Evolutionary conservation across 1,140 invertebrate genomes (phyloP), one percentile per base, ranked within the genome.

Genomic region (Lepidurus packardi): DNA sequence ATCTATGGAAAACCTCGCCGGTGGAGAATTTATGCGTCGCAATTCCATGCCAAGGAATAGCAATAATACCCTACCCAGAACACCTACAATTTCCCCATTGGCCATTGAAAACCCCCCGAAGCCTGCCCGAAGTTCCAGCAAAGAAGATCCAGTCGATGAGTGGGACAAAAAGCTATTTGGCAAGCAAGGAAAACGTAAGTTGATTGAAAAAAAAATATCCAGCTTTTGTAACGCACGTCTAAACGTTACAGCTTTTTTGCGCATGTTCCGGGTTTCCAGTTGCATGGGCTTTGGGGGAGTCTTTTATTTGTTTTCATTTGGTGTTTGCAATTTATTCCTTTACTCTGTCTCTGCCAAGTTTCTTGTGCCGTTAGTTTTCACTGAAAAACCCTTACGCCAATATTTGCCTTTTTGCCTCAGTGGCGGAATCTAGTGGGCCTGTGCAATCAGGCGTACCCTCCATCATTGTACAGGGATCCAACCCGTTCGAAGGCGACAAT

Each of bases 121-220:
- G 5, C 73, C 73, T 9, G 80, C 78, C 81, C 85, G 24, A 80
- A 78, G 81, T 85, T 90, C 21, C 16, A 65, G 53, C 8, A 65
- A 65, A 16, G 53, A 65, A 16, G 53, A 65, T 13, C 53, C 53
- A 16, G 53, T 65, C 80, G 92, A 94, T 84, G 93, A 94, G 83
- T 94, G 92, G 93, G 92, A 92, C 74, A 89, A 91, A 76, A 94
- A 94, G 84, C 86, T 94, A 16, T 92, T 92, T 82, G 90, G 91
- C 45, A 90, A 90, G 80, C 86, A 73, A 77, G 78, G n/a, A 34
- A 81, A 75, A 74, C 43, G 76, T 77, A 77, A 65, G 53, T 65
- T 21, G 21, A 16, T 65, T n/a, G 16, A 16, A 21, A n/a, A 21
- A n/a, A 21, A 34, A 34, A 34, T 34, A 34, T 34, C 13, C 53